Base-by-base conservation (phyloP, 2,888 invertebrate genomes). In the Sesia apiformis region DNA sequence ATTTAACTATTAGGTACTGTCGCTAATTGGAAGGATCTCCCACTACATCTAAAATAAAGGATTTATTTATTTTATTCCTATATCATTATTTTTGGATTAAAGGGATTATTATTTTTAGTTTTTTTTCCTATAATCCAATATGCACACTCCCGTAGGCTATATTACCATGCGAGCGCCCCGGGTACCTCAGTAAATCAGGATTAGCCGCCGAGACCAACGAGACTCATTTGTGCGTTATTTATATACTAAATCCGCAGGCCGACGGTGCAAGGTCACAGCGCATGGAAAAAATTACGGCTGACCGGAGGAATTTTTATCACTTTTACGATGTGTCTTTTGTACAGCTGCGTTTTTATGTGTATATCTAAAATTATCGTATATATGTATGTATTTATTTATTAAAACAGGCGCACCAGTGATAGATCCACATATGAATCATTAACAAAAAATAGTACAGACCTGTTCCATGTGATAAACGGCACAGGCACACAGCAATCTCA, bases 161-260 rank as follows among this genome's bases (percentile, higher is more conserved):
- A 63, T 56, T 60, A 6, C 38, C 57, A 55, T 54, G 60, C 63
- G 58, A 60, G 63, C 72, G 63, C 74, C 64, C 67, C 78, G 67
- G 76, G 81, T 69, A 69, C 63, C 73, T 69, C 78, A 65, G 76
- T 87, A 86, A 87, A 87, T 87, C 87, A 87, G 84, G 84, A 82
- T 87, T 87, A 87, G 73, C 68, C 63, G 58, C 57, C 63, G 66
- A 65, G 69, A 63, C 76, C 78, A 76, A 76, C 75, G 73, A 77
- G 78, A 58, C 81, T 82, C 84, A 80, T 87, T 86, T 83, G 74
- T 73, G 72, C 57, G 81, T 84, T 84, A 87, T 87, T 86, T 85
- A 85, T 85, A 83, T 73, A 78, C 72, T 74, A 78, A 80, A 79
- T 74, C 77, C 75, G 66, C 64, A 60, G 62, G 64, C 62, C 64